These are phyloP conservation scores for Ameiurus melas DNA, from an alignment of 2,113 vertebrate genomes.

Conservation along the genomic window DNA sequence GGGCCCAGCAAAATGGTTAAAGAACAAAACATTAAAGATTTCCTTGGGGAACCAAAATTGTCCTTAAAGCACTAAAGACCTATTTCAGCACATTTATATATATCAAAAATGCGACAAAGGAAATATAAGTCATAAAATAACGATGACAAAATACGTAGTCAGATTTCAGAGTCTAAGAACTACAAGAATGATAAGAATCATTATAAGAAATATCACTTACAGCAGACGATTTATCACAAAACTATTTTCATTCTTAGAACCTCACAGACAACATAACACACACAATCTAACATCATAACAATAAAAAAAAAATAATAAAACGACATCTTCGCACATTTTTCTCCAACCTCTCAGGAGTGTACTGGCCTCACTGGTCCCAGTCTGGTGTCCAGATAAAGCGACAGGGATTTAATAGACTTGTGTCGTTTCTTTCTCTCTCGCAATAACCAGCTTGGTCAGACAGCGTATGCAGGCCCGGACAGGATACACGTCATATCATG, in stretches of 20 bases:
- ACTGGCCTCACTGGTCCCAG: not conserved
- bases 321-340: not conserved
- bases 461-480: constrained; percentile 74
- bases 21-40: not conserved
- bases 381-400: not conserved
- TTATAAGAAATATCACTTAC: not conserved
- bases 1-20: not conserved
- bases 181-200: not conserved
- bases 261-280: not conserved
- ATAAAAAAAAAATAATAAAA: not conserved
- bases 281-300: not conserved
- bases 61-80: not conserved
- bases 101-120: not conserved
- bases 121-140: not conserved
- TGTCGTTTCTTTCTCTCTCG: constrained; percentile 86
- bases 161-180: not conserved
- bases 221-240: not conserved
- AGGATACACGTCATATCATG: constrained; percentile 92
- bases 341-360: constrained; percentile 80
- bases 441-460: constrained; percentile 87
- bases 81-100: not conserved
- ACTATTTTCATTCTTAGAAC: not conserved
- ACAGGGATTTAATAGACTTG: not conserved
- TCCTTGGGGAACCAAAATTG: not conserved
- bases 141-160: not conserved